Evolutionary conservation across 2,113 vertebrate genomes (phyloP).

Genomic region (Carassius auratus): DNA sequence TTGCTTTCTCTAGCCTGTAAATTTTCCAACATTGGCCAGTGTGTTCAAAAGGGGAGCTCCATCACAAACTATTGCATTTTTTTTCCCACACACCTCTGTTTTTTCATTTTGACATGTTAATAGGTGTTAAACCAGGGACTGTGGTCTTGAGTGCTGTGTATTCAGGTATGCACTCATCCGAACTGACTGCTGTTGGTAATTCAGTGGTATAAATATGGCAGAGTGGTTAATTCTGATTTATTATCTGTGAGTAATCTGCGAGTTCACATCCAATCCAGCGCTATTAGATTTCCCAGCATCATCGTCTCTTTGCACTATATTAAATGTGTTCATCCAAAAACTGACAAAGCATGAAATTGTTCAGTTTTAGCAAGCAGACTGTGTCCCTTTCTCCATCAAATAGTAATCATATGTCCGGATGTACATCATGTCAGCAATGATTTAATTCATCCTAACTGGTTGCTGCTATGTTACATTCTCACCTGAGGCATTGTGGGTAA

Average conservation of each 20-base stretch:
- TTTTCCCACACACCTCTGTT: conserved; percentile 10
- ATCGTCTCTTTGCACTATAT: conserved; percentile 44
- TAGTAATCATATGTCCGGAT: conserved; percentile 47
- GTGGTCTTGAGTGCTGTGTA: not conserved
- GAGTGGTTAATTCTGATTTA: conserved; percentile 58
- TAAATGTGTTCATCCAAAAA: conserved; percentile 67
- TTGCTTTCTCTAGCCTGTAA: not conserved
- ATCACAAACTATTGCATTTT: not conserved
- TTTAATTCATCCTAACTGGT: conserved; percentile 60
- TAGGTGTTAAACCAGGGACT: not conserved
- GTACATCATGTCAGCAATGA: conserved; percentile 61
- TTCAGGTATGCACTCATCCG: not conserved
- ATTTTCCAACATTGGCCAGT: not conserved
- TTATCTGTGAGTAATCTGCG: conserved; percentile 54
- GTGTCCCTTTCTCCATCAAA: conserved; percentile 56
- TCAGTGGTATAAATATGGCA: conserved; percentile 15
- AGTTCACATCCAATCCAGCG: conserved; percentile 43
- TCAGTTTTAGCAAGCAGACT: conserved; percentile 24
- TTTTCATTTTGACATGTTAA: not conserved
- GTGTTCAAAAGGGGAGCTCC: not conserved
- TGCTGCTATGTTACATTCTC: conserved; percentile 6
- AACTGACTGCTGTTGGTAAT: conserved; percentile 27
- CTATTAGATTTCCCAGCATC: conserved; percentile 52
- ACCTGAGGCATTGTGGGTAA: not conserved
- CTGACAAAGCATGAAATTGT: conserved; percentile 75